phyloP scores from a whole-genome alignment of 2,113 vertebrate species.

The Corapipo altera region DNA sequence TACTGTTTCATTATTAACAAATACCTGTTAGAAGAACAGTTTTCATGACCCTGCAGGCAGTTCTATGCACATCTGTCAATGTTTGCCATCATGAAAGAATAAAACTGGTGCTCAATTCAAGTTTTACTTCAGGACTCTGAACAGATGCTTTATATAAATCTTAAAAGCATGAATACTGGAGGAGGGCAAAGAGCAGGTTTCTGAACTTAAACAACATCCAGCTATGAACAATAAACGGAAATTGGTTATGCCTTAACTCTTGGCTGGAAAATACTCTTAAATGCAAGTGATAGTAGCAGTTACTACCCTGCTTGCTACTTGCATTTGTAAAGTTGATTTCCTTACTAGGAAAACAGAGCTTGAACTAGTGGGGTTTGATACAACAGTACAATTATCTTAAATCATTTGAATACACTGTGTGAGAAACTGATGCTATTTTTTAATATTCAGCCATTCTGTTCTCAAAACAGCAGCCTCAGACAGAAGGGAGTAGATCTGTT shows the following conservation, averaged over 20 bases:
- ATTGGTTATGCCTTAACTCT: neutral
- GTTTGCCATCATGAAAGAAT: neutral
- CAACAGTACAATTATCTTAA: neutral
- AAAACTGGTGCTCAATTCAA: neutral
- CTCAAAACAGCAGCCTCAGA: neutral
- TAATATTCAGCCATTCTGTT: neutral
- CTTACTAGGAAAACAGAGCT: neutral
- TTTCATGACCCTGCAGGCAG: neutral
- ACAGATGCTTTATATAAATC: neutral
- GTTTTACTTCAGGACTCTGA: neutral
- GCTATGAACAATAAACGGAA: neutral
- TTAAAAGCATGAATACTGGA: neutral
- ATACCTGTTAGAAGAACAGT: neutral
- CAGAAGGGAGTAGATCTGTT: neutral
- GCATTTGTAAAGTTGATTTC: neutral
- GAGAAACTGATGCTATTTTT: neutral
- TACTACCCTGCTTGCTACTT: neutral
- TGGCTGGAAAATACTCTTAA: neutral
- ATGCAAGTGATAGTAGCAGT: neutral
- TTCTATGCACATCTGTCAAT: neutral
- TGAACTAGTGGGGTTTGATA: neutral
- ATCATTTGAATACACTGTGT: neutral
- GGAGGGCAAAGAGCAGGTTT: neutral
- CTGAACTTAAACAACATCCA: neutral
- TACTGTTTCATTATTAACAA: constrained; percentile 2